Base-by-base conservation (phyloP, 2,888 invertebrate species). In the Bursaphelenchus okinawaensis region DNA sequence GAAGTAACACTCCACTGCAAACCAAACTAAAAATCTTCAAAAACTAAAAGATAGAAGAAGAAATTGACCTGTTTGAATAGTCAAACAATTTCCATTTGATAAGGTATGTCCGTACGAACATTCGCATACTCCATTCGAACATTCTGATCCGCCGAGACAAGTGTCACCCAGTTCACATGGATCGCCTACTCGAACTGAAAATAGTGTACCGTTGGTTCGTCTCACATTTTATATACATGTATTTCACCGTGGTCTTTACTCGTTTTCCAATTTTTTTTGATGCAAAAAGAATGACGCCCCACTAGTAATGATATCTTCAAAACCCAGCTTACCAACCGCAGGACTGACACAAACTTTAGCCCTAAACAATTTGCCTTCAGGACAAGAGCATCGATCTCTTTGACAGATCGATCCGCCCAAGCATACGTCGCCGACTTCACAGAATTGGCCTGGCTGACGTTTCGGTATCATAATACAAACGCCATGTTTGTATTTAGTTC, bases 61-160 rank as follows among this genome's bases (percentile, higher is more conserved):
- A 16, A 12, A 22, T 54, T 20, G n/a, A 27, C 20, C 24, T 40
- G 22, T 20, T n/a, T 9, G 24, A n/a, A 59, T 20, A 55, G 23
- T 52, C 52, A 19, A 8, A 7, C 59, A 27, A 16, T 7, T 19
- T 59, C 59, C 40, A 52, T 40, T 8, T n/a, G 8, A 7, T 52
- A 54, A 8, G 52, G 52, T 7, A 8, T 7, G 22, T 59, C 24
- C 20, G 8, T 52, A 6, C 52, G 54, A 20, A 26, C 66, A 66
- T 0, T 57, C 26, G 51, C 78, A 78, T 29, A 69, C 69, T 20
- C 77, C 77, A 16, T 60, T 66, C 31, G 74, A 69, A 28, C 78
- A 78, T 50, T 68, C 71, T 24, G 74, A 71, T 52, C 75, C 75
- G 28, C 73, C 75, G 19, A 63, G 70, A 54, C 81, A 81, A 62